These are phyloP conservation scores for Syngnathus scovelli DNA, from an alignment of 2,113 vertebrate genomes.

Conservation along the genomic window DNA sequence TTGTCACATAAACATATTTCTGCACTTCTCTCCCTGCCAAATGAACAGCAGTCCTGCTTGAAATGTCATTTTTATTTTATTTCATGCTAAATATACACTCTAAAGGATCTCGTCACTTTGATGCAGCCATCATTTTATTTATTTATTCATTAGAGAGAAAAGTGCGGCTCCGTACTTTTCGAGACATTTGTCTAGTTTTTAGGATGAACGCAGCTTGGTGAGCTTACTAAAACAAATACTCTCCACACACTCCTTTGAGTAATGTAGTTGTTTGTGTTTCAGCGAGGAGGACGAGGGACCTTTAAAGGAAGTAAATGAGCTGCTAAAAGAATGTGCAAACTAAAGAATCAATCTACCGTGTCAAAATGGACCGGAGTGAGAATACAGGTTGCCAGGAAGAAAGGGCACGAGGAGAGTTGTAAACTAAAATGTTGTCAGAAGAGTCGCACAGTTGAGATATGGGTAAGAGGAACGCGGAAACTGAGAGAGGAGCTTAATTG, in stretches of 20 bases:
- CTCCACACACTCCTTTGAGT: not conserved
- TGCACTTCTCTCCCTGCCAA: not conserved
- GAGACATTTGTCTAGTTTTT: not conserved
- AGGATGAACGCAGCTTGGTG: not conserved
- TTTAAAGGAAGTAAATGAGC: conserved; percentile 5
- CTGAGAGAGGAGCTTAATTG: not conserved
- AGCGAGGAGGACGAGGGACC: not conserved
- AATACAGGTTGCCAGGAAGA: not conserved
- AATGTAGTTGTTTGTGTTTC: not conserved
- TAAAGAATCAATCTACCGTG: not conserved
- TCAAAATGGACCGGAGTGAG: not conserved
- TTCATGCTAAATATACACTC: too few species aligned
- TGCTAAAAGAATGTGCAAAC: not conserved
- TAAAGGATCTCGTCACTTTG: too few species aligned
- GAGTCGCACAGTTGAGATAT: not conserved
- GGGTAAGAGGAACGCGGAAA: not conserved
- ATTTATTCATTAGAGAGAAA: not conserved
- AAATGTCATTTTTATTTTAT: not conserved
- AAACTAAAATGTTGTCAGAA: not conserved
- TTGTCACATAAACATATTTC: not conserved
- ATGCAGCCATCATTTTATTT: not conserved
- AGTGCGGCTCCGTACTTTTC: not conserved
- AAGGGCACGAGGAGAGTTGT: not conserved
- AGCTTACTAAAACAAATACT: not conserved
- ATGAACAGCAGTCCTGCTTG: not conserved